These are phyloP conservation scores for Stichodactyla mertensii DNA, from an alignment of 64 coral and sea anemone species.

Conservation along the genomic window DNA sequence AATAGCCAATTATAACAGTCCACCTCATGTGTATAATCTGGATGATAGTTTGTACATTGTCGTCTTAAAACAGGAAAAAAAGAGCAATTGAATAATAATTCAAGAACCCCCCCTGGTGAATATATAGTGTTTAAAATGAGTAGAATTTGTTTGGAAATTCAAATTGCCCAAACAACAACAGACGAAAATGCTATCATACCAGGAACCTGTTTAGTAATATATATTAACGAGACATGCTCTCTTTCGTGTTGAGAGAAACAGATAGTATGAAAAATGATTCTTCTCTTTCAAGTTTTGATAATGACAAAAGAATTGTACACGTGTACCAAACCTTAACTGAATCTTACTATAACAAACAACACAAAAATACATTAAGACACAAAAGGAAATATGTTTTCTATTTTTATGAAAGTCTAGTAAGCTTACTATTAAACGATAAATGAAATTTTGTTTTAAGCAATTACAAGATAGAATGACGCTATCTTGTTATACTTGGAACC, in stretches of 20 bases:
- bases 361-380: neutral
- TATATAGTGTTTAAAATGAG: too few species aligned
- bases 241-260: too few species aligned
- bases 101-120: too few species aligned
- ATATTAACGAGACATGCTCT: too few species aligned
- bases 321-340: neutral
- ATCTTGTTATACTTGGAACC: neutral
- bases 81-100: neutral
- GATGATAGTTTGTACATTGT: neutral
- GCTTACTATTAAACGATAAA: neutral
- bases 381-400: neutral
- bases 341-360: neutral
- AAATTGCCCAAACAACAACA: too few species aligned
- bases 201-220: too few species aligned
- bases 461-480: neutral
- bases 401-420: neutral
- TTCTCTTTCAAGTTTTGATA: neutral
- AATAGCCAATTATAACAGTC: neutral
- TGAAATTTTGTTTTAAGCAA: neutral
- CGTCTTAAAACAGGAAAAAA: neutral
- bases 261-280: neutral
- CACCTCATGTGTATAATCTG: neutral
- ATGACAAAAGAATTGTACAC: neutral
- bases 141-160: too few species aligned
- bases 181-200: too few species aligned